Evolutionary conservation across 2,113 vertebrate species (phyloP), one percentile per base, ranked within the genome.

Genomic region (Chaenogobius annularis): DNA sequence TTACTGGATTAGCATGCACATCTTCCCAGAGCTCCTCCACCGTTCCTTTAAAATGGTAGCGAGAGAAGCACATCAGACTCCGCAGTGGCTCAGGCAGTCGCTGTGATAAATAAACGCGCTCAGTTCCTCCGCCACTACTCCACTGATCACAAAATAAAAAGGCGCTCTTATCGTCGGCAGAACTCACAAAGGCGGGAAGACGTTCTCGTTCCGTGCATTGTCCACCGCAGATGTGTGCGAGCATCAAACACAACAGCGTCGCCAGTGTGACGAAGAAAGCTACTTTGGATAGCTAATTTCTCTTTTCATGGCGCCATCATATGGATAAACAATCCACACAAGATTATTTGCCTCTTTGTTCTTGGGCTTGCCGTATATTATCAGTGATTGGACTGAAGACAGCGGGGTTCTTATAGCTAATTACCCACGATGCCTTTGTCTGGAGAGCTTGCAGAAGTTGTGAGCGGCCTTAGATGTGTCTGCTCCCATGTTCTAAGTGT

Each of bases 391-490:
- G 89, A 70, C 73, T 71, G 62, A 70, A 86, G 74, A 84, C 82
- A 79, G 3, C 58, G 78, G 80, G 83, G 66, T 70, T 80, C 72
- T 64, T 68, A 55, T 73, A 85, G 78, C 68, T 88, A 92, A 92
- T 91, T 86, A 89, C 64, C 78, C 50, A 44, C 70, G 76, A 67
- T 83, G 54, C 64, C 75, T 77, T 84, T 85, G 87, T 88, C 79
- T 73, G 59, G 74, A 74, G 78, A 8, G 59, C 66, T 74, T 86
- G 70, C 67, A 68, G 76, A 74, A 86, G 82, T 84, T 86, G 75
- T 82, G 75, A 87, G 78, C 69, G 72, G 81, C 67, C 75, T 82
- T 47, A 84, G 80, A 87, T 81, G 85, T 83, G 80, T 80, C 79
- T 58, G 69, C 87, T 89, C 67, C 74, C 72, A 87, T 88, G 67